Evolutionary conservation across 1,140 invertebrate genomes (phyloP), one percentile per base, ranked within the genome.

Genomic region (Phenacoccus solenopsis): DNA sequence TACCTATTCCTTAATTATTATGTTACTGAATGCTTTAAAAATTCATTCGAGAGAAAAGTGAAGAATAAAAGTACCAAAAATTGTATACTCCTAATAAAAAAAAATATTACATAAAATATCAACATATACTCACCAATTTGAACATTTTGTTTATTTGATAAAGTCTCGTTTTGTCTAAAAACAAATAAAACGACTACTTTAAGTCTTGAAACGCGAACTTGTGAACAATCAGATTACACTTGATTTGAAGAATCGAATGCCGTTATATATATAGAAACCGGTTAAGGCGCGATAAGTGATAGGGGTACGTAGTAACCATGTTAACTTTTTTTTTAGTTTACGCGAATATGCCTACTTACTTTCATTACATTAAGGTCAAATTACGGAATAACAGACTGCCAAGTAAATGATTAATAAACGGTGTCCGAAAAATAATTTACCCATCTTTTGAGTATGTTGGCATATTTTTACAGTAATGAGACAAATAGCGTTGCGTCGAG

Each of bases 281-380:
- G 38, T 49, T 49, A 49, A 49, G 38, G 5, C 38, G 38, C 13
- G 38, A 9, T 49, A 49, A n/a, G 38, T 49, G 38, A 49, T 49
- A 49, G 38, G 38, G 38, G 38, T 49, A 49, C 20, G 4, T 49
- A 49, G 38, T 49, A 16, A n/a, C 38, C 4, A 16, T 49, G 38
- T 49, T 49, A n/a, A 49, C 4, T 49, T 49, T 49, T n/a, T 49
- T 49, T 49, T 49, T 49, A 49, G 5, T 16, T 49, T 49, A 49
- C 3, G 16, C 38, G 12, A 49, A 4, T 49, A 49, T 49, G 38
- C 38, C 38, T 49, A 49, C 38, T 49, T 49, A 49, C 38, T 49
- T 49, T 49, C 38, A 49, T 49, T 49, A 49, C 38, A 49, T 49
- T 49, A 49, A 49, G 38, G 38, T 49, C 38, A 49, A 49, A 49